These are phyloP conservation scores for Nicator chloris DNA, from an alignment of 2,113 vertebrate species.

Conservation along the genomic window DNA sequence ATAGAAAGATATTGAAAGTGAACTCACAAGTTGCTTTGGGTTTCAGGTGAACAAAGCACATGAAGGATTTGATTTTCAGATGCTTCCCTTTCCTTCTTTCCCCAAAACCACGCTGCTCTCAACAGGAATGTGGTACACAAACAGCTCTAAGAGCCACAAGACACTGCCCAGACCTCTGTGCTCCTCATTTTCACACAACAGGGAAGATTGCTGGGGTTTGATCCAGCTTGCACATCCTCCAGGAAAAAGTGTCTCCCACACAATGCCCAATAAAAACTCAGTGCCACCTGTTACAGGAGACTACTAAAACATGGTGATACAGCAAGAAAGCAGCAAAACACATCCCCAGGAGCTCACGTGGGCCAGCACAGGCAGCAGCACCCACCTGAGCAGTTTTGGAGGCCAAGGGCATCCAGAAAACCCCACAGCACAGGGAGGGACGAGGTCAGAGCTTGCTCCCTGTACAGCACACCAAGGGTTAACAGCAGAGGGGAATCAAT, in stretches of 20 bases:
- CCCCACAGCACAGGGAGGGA: fast-evolving
- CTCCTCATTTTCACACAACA: neutral
- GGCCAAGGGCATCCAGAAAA: neutral
- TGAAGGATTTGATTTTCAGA: neutral
- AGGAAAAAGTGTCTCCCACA: neutral
- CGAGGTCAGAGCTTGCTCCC: neutral
- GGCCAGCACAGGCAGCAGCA: neutral
- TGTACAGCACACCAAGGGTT: neutral
- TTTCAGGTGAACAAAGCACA: neutral
- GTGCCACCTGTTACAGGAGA: neutral
- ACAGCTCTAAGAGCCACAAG: neutral
- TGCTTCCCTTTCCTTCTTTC: neutral
- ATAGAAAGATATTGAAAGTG: neutral
- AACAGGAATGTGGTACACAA: neutral
- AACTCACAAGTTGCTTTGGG: neutral
- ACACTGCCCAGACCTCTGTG: neutral
- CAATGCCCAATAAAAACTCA: neutral
- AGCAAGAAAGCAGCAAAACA: neutral
- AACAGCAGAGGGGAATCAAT: neutral
- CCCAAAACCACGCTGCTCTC: neutral
- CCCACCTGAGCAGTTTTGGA: neutral
- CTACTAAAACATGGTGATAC: fast-evolving
- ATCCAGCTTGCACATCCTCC: neutral
- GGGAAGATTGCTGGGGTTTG: neutral
- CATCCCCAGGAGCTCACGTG: neutral